Evolutionary conservation across 2,888 invertebrate genomes (phyloP), one percentile per base, ranked within the genome.

Genomic region (Epiblema foenella): DNA sequence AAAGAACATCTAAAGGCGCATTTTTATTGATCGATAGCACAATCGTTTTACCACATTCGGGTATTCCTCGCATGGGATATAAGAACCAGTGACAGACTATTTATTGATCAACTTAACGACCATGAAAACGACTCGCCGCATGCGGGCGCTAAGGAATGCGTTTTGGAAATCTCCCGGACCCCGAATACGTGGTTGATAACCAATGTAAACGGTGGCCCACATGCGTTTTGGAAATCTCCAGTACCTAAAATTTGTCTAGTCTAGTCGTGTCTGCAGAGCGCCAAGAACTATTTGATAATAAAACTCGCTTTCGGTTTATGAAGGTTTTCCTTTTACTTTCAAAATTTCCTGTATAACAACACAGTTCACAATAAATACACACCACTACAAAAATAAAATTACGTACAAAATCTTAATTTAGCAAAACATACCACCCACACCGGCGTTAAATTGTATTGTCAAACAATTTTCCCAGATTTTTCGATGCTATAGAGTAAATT

Each of bases 401-500:
- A 33, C 8, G 46, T 65, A 59, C 39, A 65, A 65, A 70, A 60
- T 60, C 59, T 66, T 54, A 65, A 64, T 54, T 64, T 66, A 52
- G 70, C 65, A 70, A 66, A 68, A 70, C 65, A 65, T 65, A 52
- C 29, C 69, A 65, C 65, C 29, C 69, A 65, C 65, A 65, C 62
- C 71, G 60, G 10, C 67, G 7, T 52, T 54, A 54, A 18, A 49
- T 59, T 54, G 39, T 39, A 20, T 33, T 63, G 15, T 17, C 42
- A 59, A 59, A 60, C 52, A 51, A 33, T 33, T 65, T 52, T 42
- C 54, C 10, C 8, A 58, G 39, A 64, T 58, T 69, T 69, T 42
- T 57, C 39, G 37, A 63, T 58, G 3, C 11, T 69, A 37, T 37
- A 63, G 17, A 54, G 20, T 29, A 29, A 62, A 33, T 46, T 10